phyloP scores from a whole-genome alignment of 1,140 invertebrate genomes.

The Brachionus manjavacas region DNA sequence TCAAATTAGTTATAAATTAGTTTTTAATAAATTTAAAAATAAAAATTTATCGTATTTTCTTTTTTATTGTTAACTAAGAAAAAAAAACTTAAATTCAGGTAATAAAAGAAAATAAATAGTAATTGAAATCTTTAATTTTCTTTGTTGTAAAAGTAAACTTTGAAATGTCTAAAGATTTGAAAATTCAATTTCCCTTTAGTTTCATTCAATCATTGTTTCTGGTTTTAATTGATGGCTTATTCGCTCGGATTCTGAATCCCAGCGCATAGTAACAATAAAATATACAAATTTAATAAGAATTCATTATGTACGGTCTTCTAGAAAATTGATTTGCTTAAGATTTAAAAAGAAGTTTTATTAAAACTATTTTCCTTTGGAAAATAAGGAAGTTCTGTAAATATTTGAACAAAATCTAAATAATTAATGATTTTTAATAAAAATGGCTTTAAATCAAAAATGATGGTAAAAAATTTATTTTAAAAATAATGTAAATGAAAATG shows the following conservation, averaged over 20 bases:
- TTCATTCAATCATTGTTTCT: neutral
- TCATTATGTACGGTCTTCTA: neutral
- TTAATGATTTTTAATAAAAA: neutral
- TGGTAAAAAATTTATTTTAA: too few relatives aligned
- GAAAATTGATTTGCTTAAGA: neutral
- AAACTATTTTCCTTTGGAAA: neutral
- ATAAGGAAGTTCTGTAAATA: neutral
- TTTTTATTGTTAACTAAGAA: neutral
- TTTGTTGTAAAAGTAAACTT: neutral
- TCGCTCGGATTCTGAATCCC: neutral
- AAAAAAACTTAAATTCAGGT: neutral
- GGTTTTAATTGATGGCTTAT: neutral
- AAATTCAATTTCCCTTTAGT: neutral
- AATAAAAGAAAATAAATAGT: neutral
- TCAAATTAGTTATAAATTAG: neutral
- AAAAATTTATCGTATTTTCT: neutral
- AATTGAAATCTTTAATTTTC: neutral
- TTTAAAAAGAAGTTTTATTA: neutral
- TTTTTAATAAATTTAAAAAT: neutral
- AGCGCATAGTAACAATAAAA: neutral
- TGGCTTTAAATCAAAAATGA: too few relatives aligned
- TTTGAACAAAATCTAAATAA: neutral
- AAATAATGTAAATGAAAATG: too few relatives aligned
- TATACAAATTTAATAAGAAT: neutral
- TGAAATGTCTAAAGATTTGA: neutral